phyloP scores from a whole-genome alignment of 2,797 vertebrate genomes.

The Myoxocephalus aenaeus region DNA sequence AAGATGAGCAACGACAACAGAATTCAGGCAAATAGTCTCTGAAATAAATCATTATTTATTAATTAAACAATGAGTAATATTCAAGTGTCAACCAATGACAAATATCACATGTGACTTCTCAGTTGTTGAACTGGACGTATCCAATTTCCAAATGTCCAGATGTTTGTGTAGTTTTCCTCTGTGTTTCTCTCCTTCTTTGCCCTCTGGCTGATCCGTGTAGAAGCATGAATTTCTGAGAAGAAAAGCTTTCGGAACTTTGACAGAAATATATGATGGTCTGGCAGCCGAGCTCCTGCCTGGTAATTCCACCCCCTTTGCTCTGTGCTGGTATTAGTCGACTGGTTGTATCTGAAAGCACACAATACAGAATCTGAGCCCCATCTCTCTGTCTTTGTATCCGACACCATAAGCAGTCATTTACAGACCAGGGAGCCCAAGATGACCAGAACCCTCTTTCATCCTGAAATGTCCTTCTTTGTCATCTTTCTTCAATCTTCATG shows the following conservation, averaged over 20 bases:
- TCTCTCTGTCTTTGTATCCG: constrained; percentile 50
- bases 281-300: constrained; percentile 10
- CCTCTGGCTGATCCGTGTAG: constrained; percentile 25
- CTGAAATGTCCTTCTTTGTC: constrained; percentile 21
- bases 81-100: neutral
- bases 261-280: constrained; percentile 33
- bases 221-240: constrained; percentile 16
- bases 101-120: neutral
- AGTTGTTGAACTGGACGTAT: neutral
- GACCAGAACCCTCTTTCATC: constrained; percentile 25
- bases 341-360: constrained; percentile 9
- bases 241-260: neutral
- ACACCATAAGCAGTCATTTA: constrained; percentile 36
- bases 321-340: constrained; percentile 6
- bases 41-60: neutral
- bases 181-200: neutral
- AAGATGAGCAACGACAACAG: neutral
- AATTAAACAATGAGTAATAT: neutral
- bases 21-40: neutral
- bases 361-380: constrained; percentile 12
- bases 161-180: constrained; percentile 14
- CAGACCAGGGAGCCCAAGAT: constrained; percentile 33
- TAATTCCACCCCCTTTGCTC: constrained; percentile 29
- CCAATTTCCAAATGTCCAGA: neutral
- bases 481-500: constrained; percentile 27